phyloP scores from a whole-genome alignment of 2,888 invertebrate genomes.

The Meloe dianella region DNA sequence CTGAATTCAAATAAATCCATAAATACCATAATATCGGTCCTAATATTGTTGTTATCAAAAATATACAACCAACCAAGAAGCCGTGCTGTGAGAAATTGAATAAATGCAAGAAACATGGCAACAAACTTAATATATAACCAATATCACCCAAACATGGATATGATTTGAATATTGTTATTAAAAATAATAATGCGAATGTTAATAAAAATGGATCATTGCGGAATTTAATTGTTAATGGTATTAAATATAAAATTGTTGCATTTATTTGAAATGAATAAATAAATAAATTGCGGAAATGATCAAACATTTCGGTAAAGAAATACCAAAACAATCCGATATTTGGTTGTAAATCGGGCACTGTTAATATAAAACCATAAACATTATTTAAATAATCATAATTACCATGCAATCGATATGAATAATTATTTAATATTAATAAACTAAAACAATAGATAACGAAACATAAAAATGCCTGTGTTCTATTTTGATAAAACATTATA shows the following conservation, averaged over 20 bases:
- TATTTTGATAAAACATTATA: constrained; percentile 63
- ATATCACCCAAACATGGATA: constrained; percentile 97
- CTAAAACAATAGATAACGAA: constrained; percentile 40
- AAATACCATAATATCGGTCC: constrained; percentile 97
- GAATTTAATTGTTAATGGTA: constrained; percentile 83
- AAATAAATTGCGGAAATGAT: constrained; percentile 95
- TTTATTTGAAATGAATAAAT: constrained; percentile 97
- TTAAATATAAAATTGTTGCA: constrained; percentile 86
- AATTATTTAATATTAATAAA: constrained; percentile 33
- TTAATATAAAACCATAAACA: constrained; percentile 69
- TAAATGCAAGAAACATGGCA: constrained; percentile 91
- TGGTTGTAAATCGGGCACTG: constrained; percentile 92
- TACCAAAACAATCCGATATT: constrained; percentile 99
- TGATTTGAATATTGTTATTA: constrained; percentile 93
- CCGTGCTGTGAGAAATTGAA: constrained; percentile 85
- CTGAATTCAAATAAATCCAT: constrained; percentile 98
- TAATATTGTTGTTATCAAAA: constrained; percentile 86
- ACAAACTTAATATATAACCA: constrained; percentile 85
- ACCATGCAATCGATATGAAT: constrained; percentile 39
- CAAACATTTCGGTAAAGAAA: constrained; percentile 99
- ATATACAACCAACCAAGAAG: constrained; percentile 89
- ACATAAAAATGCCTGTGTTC: constrained; percentile 55
- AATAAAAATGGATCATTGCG: constrained; percentile 81
- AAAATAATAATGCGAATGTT: constrained; percentile 77
- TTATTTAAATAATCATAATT: constrained; percentile 64